Evolutionary conservation across 2,797 vertebrate species (phyloP).

Genomic region (Chelonia mydas): DNA sequence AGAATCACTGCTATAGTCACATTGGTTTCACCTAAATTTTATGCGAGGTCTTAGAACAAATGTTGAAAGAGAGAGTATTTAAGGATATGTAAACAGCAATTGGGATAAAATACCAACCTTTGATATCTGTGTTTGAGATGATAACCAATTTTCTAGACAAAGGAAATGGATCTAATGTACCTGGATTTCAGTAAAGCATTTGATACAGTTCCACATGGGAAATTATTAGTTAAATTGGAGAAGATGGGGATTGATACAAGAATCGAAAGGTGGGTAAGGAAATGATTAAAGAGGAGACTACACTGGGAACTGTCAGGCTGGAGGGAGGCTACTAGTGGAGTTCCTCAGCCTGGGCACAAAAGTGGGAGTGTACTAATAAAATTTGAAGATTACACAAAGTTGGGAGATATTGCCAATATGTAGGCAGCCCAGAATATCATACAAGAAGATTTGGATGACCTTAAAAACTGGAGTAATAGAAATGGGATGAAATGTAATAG

Average conservation of each 20-base stretch:
- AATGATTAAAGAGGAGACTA: neutral
- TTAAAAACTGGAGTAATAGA: neutral
- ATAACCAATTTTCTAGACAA: neutral
- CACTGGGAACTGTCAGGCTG: neutral
- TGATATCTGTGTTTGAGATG: no score
- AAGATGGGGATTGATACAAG: neutral
- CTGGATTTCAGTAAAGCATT: neutral
- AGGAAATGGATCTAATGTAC: neutral
- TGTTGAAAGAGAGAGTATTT: neutral
- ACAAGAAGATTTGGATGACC: neutral
- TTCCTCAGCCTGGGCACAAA: neutral
- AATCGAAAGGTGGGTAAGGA: neutral
- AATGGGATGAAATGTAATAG: neutral
- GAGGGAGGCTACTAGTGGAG: neutral
- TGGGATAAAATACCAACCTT: neutral
- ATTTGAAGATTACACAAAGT: neutral
- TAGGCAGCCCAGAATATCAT: neutral
- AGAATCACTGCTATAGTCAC: neutral
- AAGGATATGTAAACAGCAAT: neutral
- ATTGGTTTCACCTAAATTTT: neutral
- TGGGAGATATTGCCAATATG: neutral
- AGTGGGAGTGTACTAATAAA: neutral
- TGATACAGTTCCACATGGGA: neutral
- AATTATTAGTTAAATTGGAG: neutral
- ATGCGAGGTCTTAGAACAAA: neutral